A percentile compares a stretch with the other conserved stretches of the same genome.
These are phyloP conservation scores for Edolisoma coerulescens DNA, from an alignment of 2,113 vertebrate species.

Conservation along the genomic window DNA sequence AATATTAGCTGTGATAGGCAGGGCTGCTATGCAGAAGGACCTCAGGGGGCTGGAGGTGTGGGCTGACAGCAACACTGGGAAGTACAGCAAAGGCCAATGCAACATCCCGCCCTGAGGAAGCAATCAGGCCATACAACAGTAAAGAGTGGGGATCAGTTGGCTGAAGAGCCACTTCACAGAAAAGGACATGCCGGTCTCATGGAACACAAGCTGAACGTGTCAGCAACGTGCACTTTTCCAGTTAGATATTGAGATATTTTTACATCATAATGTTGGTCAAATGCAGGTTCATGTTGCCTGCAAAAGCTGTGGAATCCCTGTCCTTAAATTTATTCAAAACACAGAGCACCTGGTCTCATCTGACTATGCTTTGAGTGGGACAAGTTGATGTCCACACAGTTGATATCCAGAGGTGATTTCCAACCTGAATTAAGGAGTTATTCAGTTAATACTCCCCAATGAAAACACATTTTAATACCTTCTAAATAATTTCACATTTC, in stretches of 20 bases:
- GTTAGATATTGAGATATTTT: neutral
- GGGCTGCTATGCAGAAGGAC: neutral
- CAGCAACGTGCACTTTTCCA: neutral
- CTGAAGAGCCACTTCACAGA: neutral
- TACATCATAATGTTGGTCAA: neutral
- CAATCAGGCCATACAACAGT: too few relatives aligned
- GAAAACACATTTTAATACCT: neutral
- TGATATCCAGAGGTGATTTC: neutral
- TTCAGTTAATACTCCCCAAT: neutral
- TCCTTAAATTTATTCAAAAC: neutral
- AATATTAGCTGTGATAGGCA: neutral
- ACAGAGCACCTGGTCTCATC: neutral
- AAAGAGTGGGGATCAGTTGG: fast-evolving
- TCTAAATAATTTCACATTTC: neutral
- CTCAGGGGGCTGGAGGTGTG: neutral
- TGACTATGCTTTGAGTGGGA: fast-evolving
- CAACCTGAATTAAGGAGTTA: neutral
- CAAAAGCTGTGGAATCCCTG: neutral
- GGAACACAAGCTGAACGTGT: neutral
- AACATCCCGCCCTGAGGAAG: neutral
- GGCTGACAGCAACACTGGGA: neutral
- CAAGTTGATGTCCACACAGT: neutral
- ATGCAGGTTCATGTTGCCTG: neutral
- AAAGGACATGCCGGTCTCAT: neutral
- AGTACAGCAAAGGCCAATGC: neutral